Conservation (phyloP, 2,888 invertebrate species). For the Aleiodes leptofemur region DNA sequence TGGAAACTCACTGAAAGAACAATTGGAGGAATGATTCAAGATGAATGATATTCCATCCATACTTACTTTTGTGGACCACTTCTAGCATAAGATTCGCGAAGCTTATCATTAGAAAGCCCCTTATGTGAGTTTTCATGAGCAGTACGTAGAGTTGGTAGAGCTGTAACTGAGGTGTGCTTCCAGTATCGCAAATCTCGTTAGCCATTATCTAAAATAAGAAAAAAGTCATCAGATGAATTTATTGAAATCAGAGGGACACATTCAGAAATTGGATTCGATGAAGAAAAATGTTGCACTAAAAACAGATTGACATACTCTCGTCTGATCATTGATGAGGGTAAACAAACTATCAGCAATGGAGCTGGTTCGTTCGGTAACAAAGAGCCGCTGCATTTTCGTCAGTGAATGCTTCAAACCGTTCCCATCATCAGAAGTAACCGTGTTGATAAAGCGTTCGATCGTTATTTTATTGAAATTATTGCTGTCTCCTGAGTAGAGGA, state of each 20-base stretch:
- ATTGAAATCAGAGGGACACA: too few species aligned
- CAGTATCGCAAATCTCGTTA: neutral
- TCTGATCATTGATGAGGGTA: neutral
- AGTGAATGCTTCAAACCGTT: neutral
- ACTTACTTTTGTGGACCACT: neutral
- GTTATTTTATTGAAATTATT: neutral
- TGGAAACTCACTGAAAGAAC: constrained; percentile 2
- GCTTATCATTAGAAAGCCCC: neutral
- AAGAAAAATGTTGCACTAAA: neutral
- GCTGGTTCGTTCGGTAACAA: neutral
- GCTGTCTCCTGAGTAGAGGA: neutral
- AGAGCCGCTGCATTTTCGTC: neutral
- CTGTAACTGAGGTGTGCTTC: neutral
- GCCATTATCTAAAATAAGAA: neutral
- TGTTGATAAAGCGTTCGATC: neutral
- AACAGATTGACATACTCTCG: neutral
- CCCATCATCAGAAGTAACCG: neutral
- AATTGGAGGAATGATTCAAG: neutral
- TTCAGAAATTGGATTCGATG: neutral
- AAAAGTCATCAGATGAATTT: neutral
- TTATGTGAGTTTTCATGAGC: neutral
- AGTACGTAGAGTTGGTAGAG: neutral
- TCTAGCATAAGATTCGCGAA: neutral
- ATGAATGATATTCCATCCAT: neutral
- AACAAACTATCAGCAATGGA: neutral